Conservation (phyloP, 2,888 invertebrate species). For the Cistogaster globosa region DNA sequence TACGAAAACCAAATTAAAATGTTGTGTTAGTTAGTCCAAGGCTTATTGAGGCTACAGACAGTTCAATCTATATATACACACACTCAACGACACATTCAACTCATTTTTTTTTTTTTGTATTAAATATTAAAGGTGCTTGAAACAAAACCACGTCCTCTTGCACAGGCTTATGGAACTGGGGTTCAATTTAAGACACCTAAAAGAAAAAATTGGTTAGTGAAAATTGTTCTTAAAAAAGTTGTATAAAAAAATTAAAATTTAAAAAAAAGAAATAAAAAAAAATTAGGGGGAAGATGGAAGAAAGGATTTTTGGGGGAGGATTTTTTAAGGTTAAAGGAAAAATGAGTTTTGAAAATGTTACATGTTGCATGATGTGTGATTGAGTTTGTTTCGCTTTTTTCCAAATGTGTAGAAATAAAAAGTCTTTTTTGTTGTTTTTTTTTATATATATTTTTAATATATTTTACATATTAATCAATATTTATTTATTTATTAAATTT, state of each 20-base stretch:
- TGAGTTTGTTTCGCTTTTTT: conserved; percentile 39
- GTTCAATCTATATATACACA: conserved; percentile 8
- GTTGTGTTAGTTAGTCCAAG: neutral
- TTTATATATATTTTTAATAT: conserved; percentile 59
- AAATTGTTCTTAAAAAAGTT: conserved; percentile 71
- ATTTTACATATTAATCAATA: conserved; percentile 66
- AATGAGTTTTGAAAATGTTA: conserved; percentile 5
- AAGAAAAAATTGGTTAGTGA: conserved; percentile 81
- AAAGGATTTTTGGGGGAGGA: neutral
- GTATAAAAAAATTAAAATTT: neutral
- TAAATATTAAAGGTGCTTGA: conserved; percentile 52
- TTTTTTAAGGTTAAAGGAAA: neutral
- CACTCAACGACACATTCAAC: conserved; percentile 42
- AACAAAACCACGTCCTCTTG: conserved; percentile 62
- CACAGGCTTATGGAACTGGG: conserved; percentile 55
- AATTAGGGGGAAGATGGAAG: neutral
- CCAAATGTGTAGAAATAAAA: conserved; percentile 63
- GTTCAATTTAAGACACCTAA: conserved; percentile 77
- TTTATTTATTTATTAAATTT: conserved; percentile 49
- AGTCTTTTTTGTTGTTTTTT: conserved; percentile 64
- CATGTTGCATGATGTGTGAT: conserved; percentile 9
- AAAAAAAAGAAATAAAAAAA: neutral
- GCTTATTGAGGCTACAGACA: neutral
- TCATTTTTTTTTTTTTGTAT: conserved; percentile 7
- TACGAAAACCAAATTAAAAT: neutral